Conservation (phyloP, 2,797 vertebrate species). For the Sus cebifrons region DNA sequence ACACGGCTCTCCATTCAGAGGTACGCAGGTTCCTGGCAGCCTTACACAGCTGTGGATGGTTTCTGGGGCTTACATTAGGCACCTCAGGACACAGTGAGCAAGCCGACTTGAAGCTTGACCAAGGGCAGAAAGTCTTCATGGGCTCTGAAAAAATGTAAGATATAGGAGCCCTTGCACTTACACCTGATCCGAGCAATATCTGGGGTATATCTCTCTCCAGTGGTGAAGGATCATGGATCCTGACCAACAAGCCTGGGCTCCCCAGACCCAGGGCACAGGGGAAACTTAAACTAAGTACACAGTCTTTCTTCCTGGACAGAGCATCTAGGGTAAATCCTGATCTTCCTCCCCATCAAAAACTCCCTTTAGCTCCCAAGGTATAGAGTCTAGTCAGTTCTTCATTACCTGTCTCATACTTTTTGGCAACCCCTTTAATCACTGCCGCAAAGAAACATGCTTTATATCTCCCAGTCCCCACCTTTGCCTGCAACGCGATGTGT, state of each 20-base stretch:
- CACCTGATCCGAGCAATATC: neutral
- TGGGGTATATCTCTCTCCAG: neutral
- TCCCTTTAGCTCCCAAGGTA: neutral
- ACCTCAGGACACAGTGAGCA: neutral
- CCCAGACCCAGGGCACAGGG: neutral
- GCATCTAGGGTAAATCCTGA: neutral
- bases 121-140: neutral
- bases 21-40: slow-evolving; percentile 85
- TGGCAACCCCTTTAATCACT: slow-evolving; percentile 29
- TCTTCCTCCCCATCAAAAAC: neutral
- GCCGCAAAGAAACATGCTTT: neutral
- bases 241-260: neutral
- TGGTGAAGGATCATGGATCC: neutral
- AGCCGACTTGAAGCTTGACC: neutral
- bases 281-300: slow-evolving; percentile 3
- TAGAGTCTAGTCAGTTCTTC: slow-evolving; percentile 32
- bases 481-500: slow-evolving; percentile 20
- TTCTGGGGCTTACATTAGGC: slow-evolving; percentile 24
- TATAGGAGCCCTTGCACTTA: neutral
- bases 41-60: neutral
- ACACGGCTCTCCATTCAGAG: slow-evolving; percentile 94
- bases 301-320: slow-evolving; percentile 34
- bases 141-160: neutral
- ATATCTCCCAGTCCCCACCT: neutral
- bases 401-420: neutral